Evolutionary conservation across 2,888 invertebrate genomes (phyloP), one percentile per base, ranked within the genome.

Genomic region (Brachynemurus nebulosus): DNA sequence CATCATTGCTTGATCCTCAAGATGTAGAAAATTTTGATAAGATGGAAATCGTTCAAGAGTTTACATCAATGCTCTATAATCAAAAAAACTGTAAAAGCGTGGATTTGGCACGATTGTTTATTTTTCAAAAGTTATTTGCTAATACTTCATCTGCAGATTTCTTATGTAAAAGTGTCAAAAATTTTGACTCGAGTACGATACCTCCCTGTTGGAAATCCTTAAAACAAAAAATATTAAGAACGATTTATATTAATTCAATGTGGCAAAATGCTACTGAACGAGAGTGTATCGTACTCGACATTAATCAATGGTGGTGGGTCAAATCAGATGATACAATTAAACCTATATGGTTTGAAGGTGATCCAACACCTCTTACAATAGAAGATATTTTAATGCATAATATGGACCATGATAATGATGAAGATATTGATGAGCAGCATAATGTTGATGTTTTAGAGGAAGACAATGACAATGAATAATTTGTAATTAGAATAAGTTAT

Each of bases 191-290:
- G 40, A 51, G 48, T 36, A 23, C 42, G 39, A 51, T 53, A 46
- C 53, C 51, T 49, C 52, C 52, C 48, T 52, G 51, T 47, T 52
- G 51, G 50, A 51, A 43, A 46, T 53, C 52, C 45, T 47, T 51
- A 27, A 47, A 12, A 39, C 52, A 53, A 30, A 54, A 51, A 51
- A 48, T 47, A 14, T 23, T 23, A 23, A 23, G 25, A 23, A 23
- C 25, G 9, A 23, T 23, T 23, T 23, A 23, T 23, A 23, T 23
- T 23, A 23, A 23, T 23, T 23, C 25, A 23, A 23, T 23, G 25
- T 23, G 25, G 25, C 25, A 23, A 23, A 23, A 23, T 23, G 25
- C 25, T 23, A 23, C 25, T 23, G 25, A 23, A 12, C 12, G 12
- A 34, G 14, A 34, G n/a, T 34, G 34, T 34, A 34, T 14, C 12